Evolutionary conservation across 2,888 invertebrate species (phyloP).

Genomic region (Lacanobia oleracea): DNA sequence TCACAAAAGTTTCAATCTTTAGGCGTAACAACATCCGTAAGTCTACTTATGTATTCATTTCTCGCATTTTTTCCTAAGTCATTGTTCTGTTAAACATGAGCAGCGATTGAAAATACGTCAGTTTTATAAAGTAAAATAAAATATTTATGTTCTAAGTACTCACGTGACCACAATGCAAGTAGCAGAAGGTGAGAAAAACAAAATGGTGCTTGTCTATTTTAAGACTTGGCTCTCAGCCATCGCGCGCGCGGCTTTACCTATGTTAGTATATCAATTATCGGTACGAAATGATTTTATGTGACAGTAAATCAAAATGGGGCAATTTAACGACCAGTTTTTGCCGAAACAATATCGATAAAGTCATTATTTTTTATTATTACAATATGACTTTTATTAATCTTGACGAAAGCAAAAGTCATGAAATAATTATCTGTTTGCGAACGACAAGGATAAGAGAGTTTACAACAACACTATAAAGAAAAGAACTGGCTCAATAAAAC

Average conservation of each 20-base stretch:
- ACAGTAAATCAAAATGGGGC: slow-evolving; percentile 67
- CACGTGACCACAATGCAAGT: slow-evolving; percentile 85
- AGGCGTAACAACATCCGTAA: slow-evolving; percentile 31
- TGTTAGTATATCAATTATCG: slow-evolving; percentile 82
- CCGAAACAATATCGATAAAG: slow-evolving; percentile 10
- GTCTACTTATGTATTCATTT: slow-evolving; percentile 35
- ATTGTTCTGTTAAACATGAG: slow-evolving; percentile 50
- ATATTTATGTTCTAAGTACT: slow-evolving; percentile 61
- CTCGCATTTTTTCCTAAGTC: slow-evolving; percentile 45
- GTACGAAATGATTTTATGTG: slow-evolving; percentile 74
- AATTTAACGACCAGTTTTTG: slow-evolving; percentile 64
- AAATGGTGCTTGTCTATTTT: slow-evolving; percentile 81
- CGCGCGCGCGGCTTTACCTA: slow-evolving; percentile 78
- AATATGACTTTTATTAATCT: slow-evolving; percentile 18
- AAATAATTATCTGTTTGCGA: slow-evolving; percentile 7
- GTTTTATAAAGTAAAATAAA: slow-evolving; percentile 63
- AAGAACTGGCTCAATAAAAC: slow-evolving; percentile 23
- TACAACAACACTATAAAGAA: slow-evolving; percentile 24
- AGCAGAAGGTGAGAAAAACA: slow-evolving; percentile 84
- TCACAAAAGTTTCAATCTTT: slow-evolving; percentile 9
- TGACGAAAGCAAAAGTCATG: slow-evolving; percentile 22
- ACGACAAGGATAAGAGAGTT: slow-evolving; percentile 30
- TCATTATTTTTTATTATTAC: slow-evolving; percentile 2
- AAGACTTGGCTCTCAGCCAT: slow-evolving; percentile 83
- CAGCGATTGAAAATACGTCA: slow-evolving; percentile 49